Evolutionary conservation across 2,888 invertebrate genomes (phyloP).

Genomic region (Brachycybe producta): DNA sequence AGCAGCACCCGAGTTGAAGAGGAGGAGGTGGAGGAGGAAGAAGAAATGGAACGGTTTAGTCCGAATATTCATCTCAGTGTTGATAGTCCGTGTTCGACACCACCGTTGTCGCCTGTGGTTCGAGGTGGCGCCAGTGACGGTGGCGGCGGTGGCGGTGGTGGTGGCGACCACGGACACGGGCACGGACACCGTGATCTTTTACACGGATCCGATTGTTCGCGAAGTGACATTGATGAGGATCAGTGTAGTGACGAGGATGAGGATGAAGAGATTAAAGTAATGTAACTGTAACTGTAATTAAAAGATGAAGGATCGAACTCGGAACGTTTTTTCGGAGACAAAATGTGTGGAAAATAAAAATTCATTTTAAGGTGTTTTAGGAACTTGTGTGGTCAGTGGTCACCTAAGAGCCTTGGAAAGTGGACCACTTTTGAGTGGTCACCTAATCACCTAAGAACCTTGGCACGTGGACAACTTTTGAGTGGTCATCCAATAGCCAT

Average conservation of each 20-base stretch:
- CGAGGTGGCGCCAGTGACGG: neutral
- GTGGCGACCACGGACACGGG: neutral
- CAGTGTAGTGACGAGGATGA: slow-evolving; percentile 11
- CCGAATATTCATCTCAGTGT: neutral
- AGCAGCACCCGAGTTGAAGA: neutral
- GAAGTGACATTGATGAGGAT: neutral
- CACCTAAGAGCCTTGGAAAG: no score
- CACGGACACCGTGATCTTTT: neutral
- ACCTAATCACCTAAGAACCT: no score
- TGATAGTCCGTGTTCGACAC: slow-evolving; percentile 5
- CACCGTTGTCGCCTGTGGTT: slow-evolving; percentile 1
- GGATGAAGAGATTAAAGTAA: slow-evolving; percentile 15
- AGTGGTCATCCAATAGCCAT: no score
- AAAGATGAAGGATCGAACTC: no score
- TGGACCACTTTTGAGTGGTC: no score
- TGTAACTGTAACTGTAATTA: no score
- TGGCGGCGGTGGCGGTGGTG: neutral
- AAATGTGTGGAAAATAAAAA: no score
- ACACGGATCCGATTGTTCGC: neutral
- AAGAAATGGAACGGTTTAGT: neutral
- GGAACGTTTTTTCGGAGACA: no score
- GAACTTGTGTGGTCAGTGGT: no score
- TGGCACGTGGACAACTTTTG: no score
- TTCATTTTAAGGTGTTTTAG: no score
- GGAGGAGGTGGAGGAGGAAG: neutral